Evolutionary conservation across 2,797 vertebrate species (phyloP).

Genomic region (Xenopus petersii): DNA sequence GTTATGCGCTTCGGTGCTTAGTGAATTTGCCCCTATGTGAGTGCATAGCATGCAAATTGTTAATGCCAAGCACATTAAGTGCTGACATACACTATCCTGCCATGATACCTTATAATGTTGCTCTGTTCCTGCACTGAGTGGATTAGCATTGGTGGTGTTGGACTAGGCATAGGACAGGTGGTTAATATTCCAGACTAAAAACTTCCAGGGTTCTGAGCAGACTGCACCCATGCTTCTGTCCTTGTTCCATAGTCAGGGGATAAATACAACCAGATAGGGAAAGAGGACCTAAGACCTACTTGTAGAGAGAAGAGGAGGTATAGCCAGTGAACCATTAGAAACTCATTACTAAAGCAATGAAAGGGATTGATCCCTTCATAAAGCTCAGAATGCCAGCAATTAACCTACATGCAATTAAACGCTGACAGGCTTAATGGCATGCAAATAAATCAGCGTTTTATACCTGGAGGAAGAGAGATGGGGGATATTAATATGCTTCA

Average conservation of each 20-base stretch:
- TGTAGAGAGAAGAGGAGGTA: slow-evolving; percentile 53
- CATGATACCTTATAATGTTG: too few species aligned
- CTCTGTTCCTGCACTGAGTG: too few species aligned
- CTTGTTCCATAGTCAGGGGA: slow-evolving; percentile 41
- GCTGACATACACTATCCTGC: too few species aligned
- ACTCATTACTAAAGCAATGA: slow-evolving; percentile 75
- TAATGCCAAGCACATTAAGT: too few species aligned
- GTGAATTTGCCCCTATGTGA: too few species aligned
- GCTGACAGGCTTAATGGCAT: slow-evolving; percentile 59
- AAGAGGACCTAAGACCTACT: slow-evolving; percentile 59
- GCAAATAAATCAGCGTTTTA: slow-evolving; percentile 71
- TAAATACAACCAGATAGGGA: slow-evolving; percentile 45
- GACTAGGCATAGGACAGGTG: too few species aligned
- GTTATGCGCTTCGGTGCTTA: too few species aligned
- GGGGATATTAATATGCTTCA: slow-evolving; percentile 64
- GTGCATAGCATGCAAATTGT: too few species aligned
- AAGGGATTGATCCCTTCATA: slow-evolving; percentile 71
- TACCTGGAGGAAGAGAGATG: slow-evolving; percentile 58
- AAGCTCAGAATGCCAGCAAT: slow-evolving; percentile 74
- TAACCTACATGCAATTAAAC: slow-evolving; percentile 75
- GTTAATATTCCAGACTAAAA: too few species aligned
- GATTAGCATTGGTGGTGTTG: too few species aligned
- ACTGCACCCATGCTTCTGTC: slow-evolving; percentile 20
- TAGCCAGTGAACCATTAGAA: slow-evolving; percentile 71
- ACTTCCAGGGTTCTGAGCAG: background rate